Evolutionary conservation across 2,797 vertebrate species (phyloP), one percentile per base, ranked within the genome.

Genomic region (Sebastes vulpes): DNA sequence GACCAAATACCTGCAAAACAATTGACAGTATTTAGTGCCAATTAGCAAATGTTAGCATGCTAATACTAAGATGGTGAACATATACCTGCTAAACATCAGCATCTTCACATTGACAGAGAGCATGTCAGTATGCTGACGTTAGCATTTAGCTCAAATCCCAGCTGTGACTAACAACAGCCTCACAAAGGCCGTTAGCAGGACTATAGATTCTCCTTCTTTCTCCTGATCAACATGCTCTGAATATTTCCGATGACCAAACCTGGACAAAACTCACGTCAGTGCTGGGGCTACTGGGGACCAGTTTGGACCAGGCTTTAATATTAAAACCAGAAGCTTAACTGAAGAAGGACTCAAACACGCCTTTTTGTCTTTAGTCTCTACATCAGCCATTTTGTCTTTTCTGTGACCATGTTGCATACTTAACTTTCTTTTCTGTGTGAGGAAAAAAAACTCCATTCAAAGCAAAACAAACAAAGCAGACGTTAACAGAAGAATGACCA

Each of bases 401-500:
- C 50, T 56, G 12, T 61, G 14, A 26, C n/a, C 35, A 53, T 18
- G 18, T 48, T 69, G 42, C 48, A 71, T 23, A 50, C 50, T 54
- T 53, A 5, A 65, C 50, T 66, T 18, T 20, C 3, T 42, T 32
- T 29, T 74, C 25, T 28, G 18, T 52, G 20, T 46, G 10, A 57
- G 6, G 46, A 9, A 81, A 18, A 66, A 65, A 74, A 65, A 23
- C 21, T 60, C 23, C 3, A 59, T 54, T 65, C 11, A 68, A 72
- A 61, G 46, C 10, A 57, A 54, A 14, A 54, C 9, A 61, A 54
- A 77, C 38, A 72, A 75, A 3, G 21, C 70, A 77, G 9, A 76
- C 60, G 60, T 79, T 46, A 69, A 73, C 8, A 66, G 77, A 83
- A 56, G 52, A 85, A 81, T 59, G 72, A 63, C 78, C 75, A 81